Evolutionary conservation across 2,888 invertebrate genomes (phyloP), one percentile per base, ranked within the genome.

Genomic region (Metellina segmentata): DNA sequence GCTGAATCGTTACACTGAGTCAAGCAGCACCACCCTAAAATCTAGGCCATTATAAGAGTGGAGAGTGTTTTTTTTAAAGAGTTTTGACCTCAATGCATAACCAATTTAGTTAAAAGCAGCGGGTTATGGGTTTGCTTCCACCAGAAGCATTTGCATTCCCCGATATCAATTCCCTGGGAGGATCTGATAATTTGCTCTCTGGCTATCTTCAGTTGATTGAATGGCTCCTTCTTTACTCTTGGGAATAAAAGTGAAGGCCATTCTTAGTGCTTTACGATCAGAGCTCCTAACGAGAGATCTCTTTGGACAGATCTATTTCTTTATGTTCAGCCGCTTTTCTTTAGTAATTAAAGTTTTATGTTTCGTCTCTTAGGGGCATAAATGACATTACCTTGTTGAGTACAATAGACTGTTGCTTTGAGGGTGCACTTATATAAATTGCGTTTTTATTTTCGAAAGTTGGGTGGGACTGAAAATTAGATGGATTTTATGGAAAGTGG

Each of bases 21-120:
- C 34, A 34, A 34, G 34, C 20, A 16, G n/a, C 48, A 52, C 8
- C 77, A 77, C 77, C 77, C 77, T 51, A 77, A 77, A 51, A 77
- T 51, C 48, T 77, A 51, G 51, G 77, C 11, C 51, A 51, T 49
- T 77, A 77, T 16, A 61, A 16, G 61, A 61, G 61, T 5, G 61
- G 61, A 16, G 61, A 61, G 4, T 34, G 11, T 61, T 9, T 16
- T 61, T 61, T 61, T 16, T 48, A 49, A 71, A 72, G 51, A 81
- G 34, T 7, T n/a, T n/a, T 83, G 89, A 89, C 89, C 89, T 20
- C 83, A 53, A 89, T 89, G 90, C 90, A 91, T 91, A 75, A 52
- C 70, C 90, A 91, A 86, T 91, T 81, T 81, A 81, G 86, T 52
- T 91, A 91, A 91, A 86, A 91, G 86, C 81, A 61, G 70, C 70